phyloP scores from a whole-genome alignment of 2,888 invertebrate genomes.

The Allacma fusca region DNA sequence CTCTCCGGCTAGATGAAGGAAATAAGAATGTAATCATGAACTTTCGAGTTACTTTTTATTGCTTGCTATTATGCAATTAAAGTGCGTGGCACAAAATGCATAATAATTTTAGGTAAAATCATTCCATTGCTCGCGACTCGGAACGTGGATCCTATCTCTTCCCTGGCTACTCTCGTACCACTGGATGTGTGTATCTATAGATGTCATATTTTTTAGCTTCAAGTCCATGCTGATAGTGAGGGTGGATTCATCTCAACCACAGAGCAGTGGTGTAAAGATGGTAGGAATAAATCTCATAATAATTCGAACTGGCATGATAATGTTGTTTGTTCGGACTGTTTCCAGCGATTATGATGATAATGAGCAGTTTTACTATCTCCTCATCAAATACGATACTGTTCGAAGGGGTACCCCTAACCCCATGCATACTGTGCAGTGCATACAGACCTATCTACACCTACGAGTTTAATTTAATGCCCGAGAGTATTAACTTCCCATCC shows the following conservation, averaged over 20 bases:
- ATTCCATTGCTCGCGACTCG: neutral
- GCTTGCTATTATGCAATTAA: constrained; percentile 17
- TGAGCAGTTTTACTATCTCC: neutral
- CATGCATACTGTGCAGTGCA: too few species aligned
- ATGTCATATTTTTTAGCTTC: too few species aligned
- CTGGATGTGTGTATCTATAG: too few species aligned
- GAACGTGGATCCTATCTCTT: neutral
- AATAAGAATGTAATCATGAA: constrained; percentile 38
- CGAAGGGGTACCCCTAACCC: too few species aligned
- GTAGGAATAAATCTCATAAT: neutral
- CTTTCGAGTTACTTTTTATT: constrained; percentile 27
- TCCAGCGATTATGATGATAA: neutral
- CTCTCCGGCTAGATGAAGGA: neutral
- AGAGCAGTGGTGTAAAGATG: neutral
- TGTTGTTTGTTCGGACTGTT: neutral
- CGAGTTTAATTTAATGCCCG: constrained; percentile 1
- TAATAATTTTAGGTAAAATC: neutral
- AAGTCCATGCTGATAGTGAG: too few species aligned
- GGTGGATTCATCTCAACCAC: neutral
- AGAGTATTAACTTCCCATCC: constrained; percentile 2
- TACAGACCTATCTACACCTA: too few species aligned
- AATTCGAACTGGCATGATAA: neutral
- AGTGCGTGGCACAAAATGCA: constrained; percentile 1
- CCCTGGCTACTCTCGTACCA: too few species aligned
- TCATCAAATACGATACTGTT: too few species aligned